These are phyloP conservation scores for Xylocampa areola DNA, from an alignment of 2,888 invertebrate genomes.

Conservation along the genomic window DNA sequence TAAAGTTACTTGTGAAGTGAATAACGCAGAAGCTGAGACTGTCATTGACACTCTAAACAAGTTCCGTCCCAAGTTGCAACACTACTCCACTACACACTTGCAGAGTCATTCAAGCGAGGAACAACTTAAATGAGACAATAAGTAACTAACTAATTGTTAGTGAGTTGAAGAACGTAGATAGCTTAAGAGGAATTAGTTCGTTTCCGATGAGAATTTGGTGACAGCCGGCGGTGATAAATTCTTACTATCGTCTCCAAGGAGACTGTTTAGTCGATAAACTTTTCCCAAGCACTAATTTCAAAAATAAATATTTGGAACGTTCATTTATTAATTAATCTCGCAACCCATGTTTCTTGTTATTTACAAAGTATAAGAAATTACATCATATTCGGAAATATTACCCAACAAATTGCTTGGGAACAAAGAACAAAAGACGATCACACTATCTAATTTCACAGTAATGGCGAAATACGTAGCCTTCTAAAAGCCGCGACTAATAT, in stretches of 20 bases:
- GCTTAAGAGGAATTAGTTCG: slow-evolving; percentile 55
- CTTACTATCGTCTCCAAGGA: background rate
- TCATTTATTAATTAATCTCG: no score
- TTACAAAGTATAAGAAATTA: background rate
- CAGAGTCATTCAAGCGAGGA: slow-evolving; percentile 64
- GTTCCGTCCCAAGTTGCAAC: slow-evolving; percentile 70
- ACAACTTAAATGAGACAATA: slow-evolving; percentile 73
- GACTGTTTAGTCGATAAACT: slow-evolving; percentile 1
- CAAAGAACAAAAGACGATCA: slow-evolving; percentile 55
- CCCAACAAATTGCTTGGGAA: slow-evolving; percentile 37
- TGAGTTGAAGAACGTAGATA: slow-evolving; percentile 60
- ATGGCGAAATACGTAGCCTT: slow-evolving; percentile 25
- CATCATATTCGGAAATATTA: slow-evolving; percentile 12
- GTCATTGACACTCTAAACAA: slow-evolving; percentile 77
- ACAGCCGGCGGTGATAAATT: slow-evolving; percentile 42
- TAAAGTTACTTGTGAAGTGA: slow-evolving; percentile 68
- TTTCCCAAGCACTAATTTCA: no score
- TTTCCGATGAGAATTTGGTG: slow-evolving; percentile 50
- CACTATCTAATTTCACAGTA: slow-evolving; percentile 50
- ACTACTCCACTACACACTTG: slow-evolving; percentile 61
- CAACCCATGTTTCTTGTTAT: background rate
- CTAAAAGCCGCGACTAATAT: slow-evolving; percentile 40
- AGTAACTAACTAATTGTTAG: slow-evolving; percentile 71
- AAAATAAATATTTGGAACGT: no score
- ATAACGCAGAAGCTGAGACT: slow-evolving; percentile 67